Evolutionary conservation across 2,113 vertebrate species (phyloP), one percentile per base, ranked within the genome.

Genomic region (Pollachius pollachius): DNA sequence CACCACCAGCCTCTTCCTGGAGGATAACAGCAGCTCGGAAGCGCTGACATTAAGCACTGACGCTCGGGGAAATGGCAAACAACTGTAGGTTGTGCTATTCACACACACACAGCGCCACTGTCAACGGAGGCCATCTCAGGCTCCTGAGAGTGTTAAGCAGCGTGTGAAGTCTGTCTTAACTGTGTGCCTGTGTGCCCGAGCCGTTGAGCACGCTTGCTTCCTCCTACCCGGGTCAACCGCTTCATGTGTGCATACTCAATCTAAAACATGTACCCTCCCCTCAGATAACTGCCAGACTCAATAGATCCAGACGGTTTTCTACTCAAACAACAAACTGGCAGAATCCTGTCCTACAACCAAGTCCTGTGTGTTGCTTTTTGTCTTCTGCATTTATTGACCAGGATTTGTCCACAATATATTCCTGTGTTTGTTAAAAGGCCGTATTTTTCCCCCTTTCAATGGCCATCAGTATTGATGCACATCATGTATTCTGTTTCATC

Each of bases 271-370:
- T 61, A 30, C 62, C 30, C 30, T 27, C 62, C 62, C 30, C 30
- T 27, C 62, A 57, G n/a, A 7, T 57, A 57, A 9, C n/a, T 57
- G 54, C 54, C 54, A 16, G 8, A 64, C 41, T 8, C 12, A 48
- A 48, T 48, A 13, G 41, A 76, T 81, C 80, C 82, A 77, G 72
- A 71, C 72, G 73, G 77, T 74, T 74, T 48, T 68, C 54, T 13
- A n/a, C 54, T 68, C 79, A 80, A 88, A 89, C 83, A 85, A 74
- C 84, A 84, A 83, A 83, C 63, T 81, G 58, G 56, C 56, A 18
- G 17, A 81, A 63, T 34, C 30, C 30, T 65, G 19, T 68, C 34
- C 65, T 18, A 65, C 62, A 41, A 23, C 15, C 23, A 19, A 2
- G 13, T 5, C 21, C 21, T 2, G 18, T 13, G 17, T 52, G 68